Conservation (phyloP, 2,888 invertebrate species). For the Philopedon plagiatum region DNA sequence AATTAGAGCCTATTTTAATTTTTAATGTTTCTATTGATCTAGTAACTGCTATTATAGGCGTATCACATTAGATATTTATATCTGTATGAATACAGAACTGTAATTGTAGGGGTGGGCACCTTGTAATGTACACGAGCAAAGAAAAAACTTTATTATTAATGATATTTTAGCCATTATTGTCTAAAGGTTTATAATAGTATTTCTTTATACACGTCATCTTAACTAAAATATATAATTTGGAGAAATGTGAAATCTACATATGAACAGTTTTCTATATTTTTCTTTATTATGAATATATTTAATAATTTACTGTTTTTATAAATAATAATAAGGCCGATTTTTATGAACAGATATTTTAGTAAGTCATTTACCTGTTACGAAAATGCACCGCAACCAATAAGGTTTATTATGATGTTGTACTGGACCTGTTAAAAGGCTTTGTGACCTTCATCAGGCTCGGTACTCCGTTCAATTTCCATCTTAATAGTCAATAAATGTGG, state of each 20-base stretch:
- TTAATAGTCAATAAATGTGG: too few relatives aligned
- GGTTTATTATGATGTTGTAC: too few relatives aligned
- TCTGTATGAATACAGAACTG: conserved; percentile 1
- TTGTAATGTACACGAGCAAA: neutral
- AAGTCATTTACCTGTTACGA: too few relatives aligned
- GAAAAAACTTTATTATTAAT: conserved; percentile 2
- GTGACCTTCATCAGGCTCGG: too few relatives aligned
- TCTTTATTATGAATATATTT: neutral
- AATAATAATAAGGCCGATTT: too few relatives aligned
- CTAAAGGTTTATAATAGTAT: neutral
- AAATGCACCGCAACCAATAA: too few relatives aligned
- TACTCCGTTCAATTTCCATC: too few relatives aligned
- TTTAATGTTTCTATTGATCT: neutral
- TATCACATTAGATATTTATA: conserved; percentile 5
- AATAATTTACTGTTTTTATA: too few relatives aligned
- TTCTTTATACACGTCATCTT: neutral
- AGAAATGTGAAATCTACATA: neutral
- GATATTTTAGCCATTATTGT: neutral
- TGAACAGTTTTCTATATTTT: neutral
- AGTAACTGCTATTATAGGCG: neutral
- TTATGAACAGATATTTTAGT: too few relatives aligned
- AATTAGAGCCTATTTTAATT: neutral
- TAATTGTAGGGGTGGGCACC: conserved; percentile 8
- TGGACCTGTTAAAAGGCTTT: too few relatives aligned
- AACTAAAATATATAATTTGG: conserved; percentile 2